Evolutionary conservation across 2,113 vertebrate species (phyloP), one percentile per base, ranked within the genome.

Genomic region (Dascyllus trimaculatus): DNA sequence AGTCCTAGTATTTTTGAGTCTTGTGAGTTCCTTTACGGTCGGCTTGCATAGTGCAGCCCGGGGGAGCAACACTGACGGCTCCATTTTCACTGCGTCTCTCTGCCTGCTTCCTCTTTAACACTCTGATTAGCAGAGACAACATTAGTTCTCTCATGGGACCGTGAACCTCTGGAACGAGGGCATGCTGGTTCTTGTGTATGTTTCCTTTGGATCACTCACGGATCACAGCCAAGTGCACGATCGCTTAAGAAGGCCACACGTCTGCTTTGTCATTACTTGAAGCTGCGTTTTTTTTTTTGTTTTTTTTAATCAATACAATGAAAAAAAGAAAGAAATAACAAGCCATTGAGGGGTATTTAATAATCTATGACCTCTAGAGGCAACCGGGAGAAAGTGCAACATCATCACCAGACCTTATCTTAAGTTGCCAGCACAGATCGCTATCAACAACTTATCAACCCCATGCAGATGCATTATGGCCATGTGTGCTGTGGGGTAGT

Each of bases 111-210:
- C 64, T 63, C 26, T 72, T 72, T 72, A 87, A 82, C 76, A 73
- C 86, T 80, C 76, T 81, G 80, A 91, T 89, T 88, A 87, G 84
- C 51, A 83, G 85, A 85, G 84, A 88, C 85, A 89, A 83, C 76
- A 75, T 83, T 75, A 63, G 64, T 58, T 56, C 38, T 76, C 89
- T 78, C 85, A 0, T 18, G 86, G 83, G 89, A 84, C 18, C 10
- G 11, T 32, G 68, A 71, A 82, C 74, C 66, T 71, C 66, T 60
- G 40, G 59, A 76, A 61, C 64, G 7, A 86, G 79, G 81, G 75
- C 75, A 45, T 71, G 85, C 63, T 81, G 56, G 59, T 64, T 73
- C 77, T 57, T 32, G 72, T 79, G 40, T 58, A 54, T 1, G 70
- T 58, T 84, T 74, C 60, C 64, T 71, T 53, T 17, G 43, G 67